Conservation (phyloP, 2,113 vertebrate species). For the Prochilodus magdalenae region DNA sequence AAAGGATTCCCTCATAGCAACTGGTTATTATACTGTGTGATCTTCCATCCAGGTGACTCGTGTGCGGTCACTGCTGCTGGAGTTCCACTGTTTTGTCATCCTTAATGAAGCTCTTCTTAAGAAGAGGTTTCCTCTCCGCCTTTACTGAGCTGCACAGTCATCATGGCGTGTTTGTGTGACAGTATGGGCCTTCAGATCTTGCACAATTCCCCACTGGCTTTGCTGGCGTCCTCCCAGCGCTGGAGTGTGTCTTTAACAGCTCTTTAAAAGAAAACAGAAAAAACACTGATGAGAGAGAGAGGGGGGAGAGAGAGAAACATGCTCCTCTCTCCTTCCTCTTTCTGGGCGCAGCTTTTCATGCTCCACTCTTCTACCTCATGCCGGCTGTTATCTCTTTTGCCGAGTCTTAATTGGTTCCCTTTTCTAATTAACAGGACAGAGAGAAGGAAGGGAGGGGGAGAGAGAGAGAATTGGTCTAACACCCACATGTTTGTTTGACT, state of each 20-base stretch:
- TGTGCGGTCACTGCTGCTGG: neutral
- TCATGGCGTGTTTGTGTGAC: neutral
- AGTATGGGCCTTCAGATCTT: conserved; percentile 27
- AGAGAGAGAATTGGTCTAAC: conserved; percentile 26
- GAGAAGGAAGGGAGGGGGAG: neutral
- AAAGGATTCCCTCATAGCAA: no score
- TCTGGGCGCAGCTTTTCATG: conserved; percentile 43
- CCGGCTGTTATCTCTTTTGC: conserved; percentile 53
- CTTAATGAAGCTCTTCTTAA: neutral
- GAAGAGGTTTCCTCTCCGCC: neutral
- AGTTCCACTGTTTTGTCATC: neutral
- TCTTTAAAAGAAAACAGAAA: conserved; percentile 3
- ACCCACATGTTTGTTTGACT: conserved; percentile 49
- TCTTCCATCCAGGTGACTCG: neutral
- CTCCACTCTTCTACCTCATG: conserved; percentile 58
- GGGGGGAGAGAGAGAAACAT: conserved; percentile 16
- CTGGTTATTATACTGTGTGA: no score
- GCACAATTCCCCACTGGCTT: conserved; percentile 31
- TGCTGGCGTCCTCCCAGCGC: conserved; percentile 15
- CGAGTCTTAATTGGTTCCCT: conserved; percentile 63
- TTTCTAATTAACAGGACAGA: conserved; percentile 59
- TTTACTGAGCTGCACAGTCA: conserved; percentile 4
- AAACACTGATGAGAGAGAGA: neutral
- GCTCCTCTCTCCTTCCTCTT: conserved; percentile 26
- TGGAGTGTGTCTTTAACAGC: conserved; percentile 17